Conservation (phyloP, 2,888 invertebrate genomes). For the Gibbula magus region DNA sequence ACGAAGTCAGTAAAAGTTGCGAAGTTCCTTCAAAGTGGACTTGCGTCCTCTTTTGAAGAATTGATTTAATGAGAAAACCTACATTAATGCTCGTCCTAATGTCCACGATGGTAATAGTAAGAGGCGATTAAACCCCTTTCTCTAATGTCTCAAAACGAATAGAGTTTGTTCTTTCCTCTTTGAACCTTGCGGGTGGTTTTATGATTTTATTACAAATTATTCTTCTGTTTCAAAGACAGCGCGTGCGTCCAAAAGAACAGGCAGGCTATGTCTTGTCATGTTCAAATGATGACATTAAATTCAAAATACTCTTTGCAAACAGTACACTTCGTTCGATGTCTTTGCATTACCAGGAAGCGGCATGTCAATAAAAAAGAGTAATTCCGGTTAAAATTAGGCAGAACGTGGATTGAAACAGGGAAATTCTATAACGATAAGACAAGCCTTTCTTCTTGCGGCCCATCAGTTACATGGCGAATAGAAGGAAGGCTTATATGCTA, state of each 20-base stretch:
- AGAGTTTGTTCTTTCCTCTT: constrained; percentile 3
- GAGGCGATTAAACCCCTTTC: neutral
- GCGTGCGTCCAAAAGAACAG: neutral
- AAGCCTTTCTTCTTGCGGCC: neutral
- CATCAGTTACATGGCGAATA: neutral
- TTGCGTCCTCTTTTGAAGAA: neutral
- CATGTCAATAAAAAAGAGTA: neutral
- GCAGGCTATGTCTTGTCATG: neutral
- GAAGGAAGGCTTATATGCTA: neutral
- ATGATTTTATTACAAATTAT: constrained; percentile 15
- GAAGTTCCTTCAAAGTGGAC: neutral
- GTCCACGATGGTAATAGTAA: neutral
- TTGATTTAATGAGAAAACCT: neutral
- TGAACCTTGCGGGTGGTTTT: neutral
- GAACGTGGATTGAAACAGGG: neutral
- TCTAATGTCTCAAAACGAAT: neutral
- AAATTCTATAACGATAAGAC: constrained; percentile 20
- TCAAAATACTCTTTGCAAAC: neutral
- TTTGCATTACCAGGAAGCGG: neutral
- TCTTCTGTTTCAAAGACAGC: neutral
- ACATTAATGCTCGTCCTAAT: neutral
- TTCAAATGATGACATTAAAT: constrained; percentile 9
- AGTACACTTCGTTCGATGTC: neutral
- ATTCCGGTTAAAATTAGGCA: constrained; percentile 16
- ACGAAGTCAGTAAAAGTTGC: neutral